Base-by-base conservation (phyloP, 2,888 invertebrate genomes). In the Oscheius sp. region DNA sequence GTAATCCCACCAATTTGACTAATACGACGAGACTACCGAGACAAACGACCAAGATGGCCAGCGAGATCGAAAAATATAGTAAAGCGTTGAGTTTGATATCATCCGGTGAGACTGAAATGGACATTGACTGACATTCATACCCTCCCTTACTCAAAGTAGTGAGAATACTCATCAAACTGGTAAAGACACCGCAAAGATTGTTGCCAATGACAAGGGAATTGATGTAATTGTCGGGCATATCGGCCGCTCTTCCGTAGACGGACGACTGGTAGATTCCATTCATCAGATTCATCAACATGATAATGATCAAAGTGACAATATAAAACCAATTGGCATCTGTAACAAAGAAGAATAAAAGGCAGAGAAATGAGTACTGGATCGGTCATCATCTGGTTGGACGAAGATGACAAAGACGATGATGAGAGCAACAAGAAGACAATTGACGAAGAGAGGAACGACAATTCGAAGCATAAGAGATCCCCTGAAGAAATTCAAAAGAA, bases 1-100 rank as follows among this genome's bases (percentile, higher is more conserved):
- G 35, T 9, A 45, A 23, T 13, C 29, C 1, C 43, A 96, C 96
- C 90, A 94, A 94, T 73, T 95, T 91, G 3, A 96, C 96, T 84
- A 97, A 91, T 27, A 95, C 94, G 89, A 96, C 96, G 90, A 96
- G 97, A 0, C 96, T 95, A 89, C 96, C 95, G 87, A 98, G 95
- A 88, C 97, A 97, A 0, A 94, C 91, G 55, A 98, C 91, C 56
- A 99, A 91, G 69, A 97, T 92, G 80, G 96, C 93, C 86, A 98
- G 93, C 29, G 98, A 97, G 0, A 94, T 93, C 77, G 96, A 94
- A 90, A 99, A 99, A 90, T 97, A 99, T 90, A 97, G 96, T 85
- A 98, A 95, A 53, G 97, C 97, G 0, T 96, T 93, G 7, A 79
- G 66, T 41, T 77, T 68, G 53, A 83, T 75, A 68, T 85, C 80